Percentiles rank a stretch among this genome's conserved stretches.
phyloP scores from a whole-genome alignment of 2,113 vertebrate species.

The Garra rufa region DNA sequence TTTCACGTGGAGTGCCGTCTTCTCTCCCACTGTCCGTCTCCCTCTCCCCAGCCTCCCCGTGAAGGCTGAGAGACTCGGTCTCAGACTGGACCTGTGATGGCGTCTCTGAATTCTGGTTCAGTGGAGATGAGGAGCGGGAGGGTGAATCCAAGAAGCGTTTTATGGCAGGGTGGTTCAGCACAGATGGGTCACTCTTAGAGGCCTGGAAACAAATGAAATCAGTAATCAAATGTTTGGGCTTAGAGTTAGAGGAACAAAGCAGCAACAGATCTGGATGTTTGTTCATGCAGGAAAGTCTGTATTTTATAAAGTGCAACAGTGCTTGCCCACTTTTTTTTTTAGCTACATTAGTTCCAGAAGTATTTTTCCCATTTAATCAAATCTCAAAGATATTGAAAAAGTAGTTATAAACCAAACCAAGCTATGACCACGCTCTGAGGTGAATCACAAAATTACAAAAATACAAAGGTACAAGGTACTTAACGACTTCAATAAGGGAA shows the following conservation, averaged over 20 bases:
- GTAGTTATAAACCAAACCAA: neutral
- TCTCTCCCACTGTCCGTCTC: constrained; percentile 81
- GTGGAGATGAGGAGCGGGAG: constrained; percentile 93
- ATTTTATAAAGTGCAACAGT: neutral
- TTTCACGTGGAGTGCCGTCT: constrained; percentile 77
- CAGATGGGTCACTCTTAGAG: constrained; percentile 83
- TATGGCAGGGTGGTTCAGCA: constrained; percentile 96
- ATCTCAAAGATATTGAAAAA: neutral
- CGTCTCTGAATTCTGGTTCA: constrained; percentile 94
- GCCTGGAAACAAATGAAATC: constrained; percentile 68
- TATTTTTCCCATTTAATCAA: neutral
- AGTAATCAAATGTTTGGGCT: neutral
- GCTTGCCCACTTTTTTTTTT: neutral
- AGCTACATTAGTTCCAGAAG: neutral
- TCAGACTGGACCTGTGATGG: constrained; percentile 91
- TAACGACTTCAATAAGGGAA: neutral
- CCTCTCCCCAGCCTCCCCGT: constrained; percentile 82
- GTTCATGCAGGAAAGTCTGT: neutral
- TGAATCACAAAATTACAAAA: neutral
- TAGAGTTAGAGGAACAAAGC: neutral
- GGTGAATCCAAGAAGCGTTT: constrained; percentile 94
- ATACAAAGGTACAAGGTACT: neutral
- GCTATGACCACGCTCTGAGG: neutral
- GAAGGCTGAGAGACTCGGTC: constrained; percentile 92
- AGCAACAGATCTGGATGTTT: neutral